Percentiles rank a stretch among this genome's conserved stretches.
Conservation (phyloP, 2,888 invertebrate genomes). For the Pachycephus smyrnensis region DNA sequence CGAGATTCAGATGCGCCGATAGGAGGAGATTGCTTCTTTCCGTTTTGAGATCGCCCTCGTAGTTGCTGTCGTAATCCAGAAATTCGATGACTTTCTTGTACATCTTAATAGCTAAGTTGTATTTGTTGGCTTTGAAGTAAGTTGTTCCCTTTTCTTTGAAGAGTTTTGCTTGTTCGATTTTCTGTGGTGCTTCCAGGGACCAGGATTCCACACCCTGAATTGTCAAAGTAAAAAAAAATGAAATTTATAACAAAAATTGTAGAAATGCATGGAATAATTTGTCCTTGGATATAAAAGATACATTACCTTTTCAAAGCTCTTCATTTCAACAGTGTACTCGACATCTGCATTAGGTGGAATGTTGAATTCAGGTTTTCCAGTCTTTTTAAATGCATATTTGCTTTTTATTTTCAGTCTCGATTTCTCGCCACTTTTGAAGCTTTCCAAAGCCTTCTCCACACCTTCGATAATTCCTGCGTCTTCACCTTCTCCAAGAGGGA, state of each 20-base stretch:
- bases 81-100: slow-evolving; percentile 82
- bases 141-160: slow-evolving; percentile 92
- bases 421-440: slow-evolving; percentile 84
- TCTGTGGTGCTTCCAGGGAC: slow-evolving; percentile 84
- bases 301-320: slow-evolving; percentile 83
- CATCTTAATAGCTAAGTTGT: slow-evolving; percentile 83
- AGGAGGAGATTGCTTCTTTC: slow-evolving; percentile 72
- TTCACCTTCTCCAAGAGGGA: slow-evolving; percentile 87
- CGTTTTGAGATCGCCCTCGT: slow-evolving; percentile 65
- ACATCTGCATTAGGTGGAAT: slow-evolving; percentile 85
- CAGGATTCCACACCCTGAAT: slow-evolving; percentile 80
- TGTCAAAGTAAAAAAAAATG: slow-evolving; percentile 15
- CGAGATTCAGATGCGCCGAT: slow-evolving; percentile 83
- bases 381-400: slow-evolving; percentile 82
- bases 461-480: slow-evolving; percentile 83
- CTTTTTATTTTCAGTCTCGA: slow-evolving; percentile 80
- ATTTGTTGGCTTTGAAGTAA: slow-evolving; percentile 87
- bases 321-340: slow-evolving; percentile 85
- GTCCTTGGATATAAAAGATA: not conserved
- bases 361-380: slow-evolving; percentile 76
- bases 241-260: slow-evolving; percentile 15
- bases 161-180: slow-evolving; percentile 82
- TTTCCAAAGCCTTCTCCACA: slow-evolving; percentile 83
- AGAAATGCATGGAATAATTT: not conserved
- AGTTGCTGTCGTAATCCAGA: slow-evolving; percentile 66